Evolutionary conservation across 2,113 vertebrate species (phyloP), one percentile per base, ranked within the genome.

Genomic region (Chaetodon auriga): DNA sequence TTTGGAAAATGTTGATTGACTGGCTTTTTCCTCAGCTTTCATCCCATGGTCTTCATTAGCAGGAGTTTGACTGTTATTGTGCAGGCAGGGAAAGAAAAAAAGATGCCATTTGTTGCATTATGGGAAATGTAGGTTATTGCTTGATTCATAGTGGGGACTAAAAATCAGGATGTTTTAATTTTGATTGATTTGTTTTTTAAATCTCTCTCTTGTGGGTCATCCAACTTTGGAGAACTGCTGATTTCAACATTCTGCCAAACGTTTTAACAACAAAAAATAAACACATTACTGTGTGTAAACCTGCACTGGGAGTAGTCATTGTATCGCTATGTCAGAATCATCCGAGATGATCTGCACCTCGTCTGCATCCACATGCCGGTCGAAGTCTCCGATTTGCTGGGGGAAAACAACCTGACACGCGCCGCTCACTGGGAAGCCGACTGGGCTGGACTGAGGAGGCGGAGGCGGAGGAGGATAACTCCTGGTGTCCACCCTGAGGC

Each of bases 311-410:
- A 2, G 60, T 12, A 1, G 6, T 90, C 64, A 89, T 6, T 65
- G 36, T 25, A 60, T 23, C 12, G 19, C 41, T 3, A 49, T 16
- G 65, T 64, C n/a, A 2, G 16, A 38, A 6, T 86, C 84, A n/a
- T 89, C 81, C 23, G 81, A 75, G 41, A 77, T 38, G 1, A 73
- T 23, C 7, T 38, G 49, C 46, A 61, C 7, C 13, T 72, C 21
- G 7, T 8, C 45, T 12, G 92, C 93, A 77, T 94, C 93, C 57
- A 94, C 78, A 80, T 94, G 96, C 60, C 94, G 71, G 74, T 92
- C 58, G 6, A 96, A 93, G 61, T 96, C 95, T 72, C 62, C 60
- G 0, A 63, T 45, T 94, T 87, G 88, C 94, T 95, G 78, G 95
- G 95, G 80, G 95, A 94, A 13, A 53, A 41, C 18, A 87, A 94